Evolutionary conservation across 2,797 vertebrate genomes (phyloP), one percentile per base, ranked within the genome.

Genomic region (Staurois parvus): DNA sequence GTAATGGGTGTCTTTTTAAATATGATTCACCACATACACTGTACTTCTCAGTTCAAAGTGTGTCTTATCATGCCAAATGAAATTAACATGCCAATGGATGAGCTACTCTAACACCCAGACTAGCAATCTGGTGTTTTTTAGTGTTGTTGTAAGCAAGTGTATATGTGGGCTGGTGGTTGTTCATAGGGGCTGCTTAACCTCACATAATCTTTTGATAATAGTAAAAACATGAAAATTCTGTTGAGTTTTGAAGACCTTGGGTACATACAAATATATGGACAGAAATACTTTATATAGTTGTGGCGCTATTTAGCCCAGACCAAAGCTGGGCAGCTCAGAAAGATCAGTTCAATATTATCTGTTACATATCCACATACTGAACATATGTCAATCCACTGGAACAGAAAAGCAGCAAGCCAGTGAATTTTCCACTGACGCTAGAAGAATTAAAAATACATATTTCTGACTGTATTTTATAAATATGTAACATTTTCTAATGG

Each of bases 401-500:
- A 24, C 24, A 76, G 26, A 45, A n/a, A 70, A 13, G 30, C 40
- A 30, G 66, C 32, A 73, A 9, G 64, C 32, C 29, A 64, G 56
- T 67, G n/a, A n/a, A 42, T 66, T 67, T 56, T 67, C 59, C 79
- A 66, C 24, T 37, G 69, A 1, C 30, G 29, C 42, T 30, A 32
- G 28, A 48, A 48, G 29, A 79, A 72, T 45, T 72, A 73, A 45
- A 37, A 73, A 64, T 48, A 67, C 30, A 68, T 37, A 40, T 77
- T 62, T 73, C 64, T 70, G 37, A n/a, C 56, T 79, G 42, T 80
- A 74, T 81, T 69, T 81, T 62, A 83, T 86, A 79, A 83, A 87
- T 87, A 87, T 87, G 76, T 62, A 83, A 74, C 56, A 76, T 67
- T 69, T 79, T 52, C 76, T 87, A 87, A 83, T 83, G 62, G 76